phyloP scores from a whole-genome alignment of 2,797 vertebrate genomes.

The Melopsittacus undulatus region DNA sequence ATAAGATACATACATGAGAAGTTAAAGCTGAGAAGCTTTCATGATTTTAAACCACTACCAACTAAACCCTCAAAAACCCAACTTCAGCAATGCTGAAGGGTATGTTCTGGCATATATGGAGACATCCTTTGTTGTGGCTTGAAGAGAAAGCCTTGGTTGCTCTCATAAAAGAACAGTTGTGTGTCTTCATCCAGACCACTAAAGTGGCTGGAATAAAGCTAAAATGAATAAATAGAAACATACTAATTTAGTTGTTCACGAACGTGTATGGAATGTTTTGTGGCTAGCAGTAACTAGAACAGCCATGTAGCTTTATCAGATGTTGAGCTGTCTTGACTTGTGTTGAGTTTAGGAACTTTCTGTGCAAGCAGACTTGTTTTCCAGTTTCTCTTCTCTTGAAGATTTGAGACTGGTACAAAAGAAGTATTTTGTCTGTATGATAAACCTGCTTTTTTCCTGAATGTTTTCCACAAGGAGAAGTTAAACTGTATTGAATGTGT shows the following conservation, averaged over 20 bases:
- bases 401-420: background rate
- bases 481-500: background rate
- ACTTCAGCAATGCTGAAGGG: background rate
- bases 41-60: background rate
- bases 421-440: background rate
- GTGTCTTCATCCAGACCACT: conserved; percentile 11
- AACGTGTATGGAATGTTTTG: background rate
- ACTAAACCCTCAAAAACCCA: background rate
- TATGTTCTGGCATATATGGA: background rate
- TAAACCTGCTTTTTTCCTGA: background rate
- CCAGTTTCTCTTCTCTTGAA: background rate
- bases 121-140: conserved; percentile 1
- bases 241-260: background rate
- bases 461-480: background rate
- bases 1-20: background rate
- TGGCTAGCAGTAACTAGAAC: background rate
- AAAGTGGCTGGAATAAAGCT: conserved; percentile 7
- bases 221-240: conserved; percentile 15
- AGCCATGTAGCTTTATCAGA: conserved; percentile 20
- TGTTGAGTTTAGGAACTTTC: background rate
- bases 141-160: background rate
- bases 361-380: background rate
- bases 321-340: conserved; percentile 25
- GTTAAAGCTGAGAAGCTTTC: background rate
- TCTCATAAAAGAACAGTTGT: background rate